Conservation (phyloP, 2,888 invertebrate genomes). For the Meiosimyza platycephala region DNA sequence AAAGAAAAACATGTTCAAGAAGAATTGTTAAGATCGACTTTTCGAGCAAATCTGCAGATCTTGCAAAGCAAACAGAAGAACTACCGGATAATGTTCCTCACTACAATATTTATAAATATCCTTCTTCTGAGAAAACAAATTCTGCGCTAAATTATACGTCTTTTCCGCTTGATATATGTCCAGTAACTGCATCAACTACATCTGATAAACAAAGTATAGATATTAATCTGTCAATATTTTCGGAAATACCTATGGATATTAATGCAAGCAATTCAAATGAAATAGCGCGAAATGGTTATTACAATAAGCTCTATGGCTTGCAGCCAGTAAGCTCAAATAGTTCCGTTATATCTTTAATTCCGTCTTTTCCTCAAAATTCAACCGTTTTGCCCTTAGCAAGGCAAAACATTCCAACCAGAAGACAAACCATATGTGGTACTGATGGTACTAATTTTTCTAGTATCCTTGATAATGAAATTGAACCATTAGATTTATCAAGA, state of each 20-base stretch:
- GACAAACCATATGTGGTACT: slow-evolving; percentile 62
- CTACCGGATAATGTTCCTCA: too few relatives aligned
- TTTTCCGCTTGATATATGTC: too few relatives aligned
- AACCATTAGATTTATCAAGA: slow-evolving; percentile 63
- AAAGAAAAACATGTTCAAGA: slow-evolving; percentile 61
- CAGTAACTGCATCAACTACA: too few relatives aligned
- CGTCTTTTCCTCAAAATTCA: background rate
- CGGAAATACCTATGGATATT: background rate
- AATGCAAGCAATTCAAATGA: background rate
- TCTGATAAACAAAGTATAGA: too few relatives aligned
- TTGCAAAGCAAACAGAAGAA: too few relatives aligned
- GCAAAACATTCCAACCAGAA: slow-evolving; percentile 50
- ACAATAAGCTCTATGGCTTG: too few relatives aligned
- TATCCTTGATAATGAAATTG: slow-evolving; percentile 56
- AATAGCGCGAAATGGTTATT: background rate
- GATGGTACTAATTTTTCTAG: slow-evolving; percentile 52
- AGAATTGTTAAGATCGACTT: slow-evolving; percentile 58
- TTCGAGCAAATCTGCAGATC: background rate
- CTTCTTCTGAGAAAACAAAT: too few relatives aligned
- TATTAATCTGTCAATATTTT: background rate
- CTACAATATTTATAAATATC: too few relatives aligned
- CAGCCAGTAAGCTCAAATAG: background rate
- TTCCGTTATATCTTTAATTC: background rate
- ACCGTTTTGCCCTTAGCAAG: background rate
- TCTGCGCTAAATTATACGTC: too few relatives aligned